phyloP scores from a whole-genome alignment of 2,113 vertebrate species.

The Puntigrus tetrazona region DNA sequence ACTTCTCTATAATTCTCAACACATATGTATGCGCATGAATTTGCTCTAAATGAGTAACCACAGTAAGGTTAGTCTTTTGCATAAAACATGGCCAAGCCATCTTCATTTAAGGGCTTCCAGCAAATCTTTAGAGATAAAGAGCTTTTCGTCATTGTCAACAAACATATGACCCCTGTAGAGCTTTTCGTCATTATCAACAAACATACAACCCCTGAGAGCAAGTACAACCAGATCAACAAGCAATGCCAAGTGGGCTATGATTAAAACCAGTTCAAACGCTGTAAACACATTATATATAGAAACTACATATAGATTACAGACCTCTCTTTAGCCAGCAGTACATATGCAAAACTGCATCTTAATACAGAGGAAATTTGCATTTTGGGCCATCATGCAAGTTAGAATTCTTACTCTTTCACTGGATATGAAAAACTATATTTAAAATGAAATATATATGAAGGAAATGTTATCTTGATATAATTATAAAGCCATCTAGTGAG shows the following conservation, averaged over 20 bases:
- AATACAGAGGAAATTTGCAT: neutral
- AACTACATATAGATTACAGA: neutral
- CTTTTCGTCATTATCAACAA: neutral
- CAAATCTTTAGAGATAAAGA: neutral
- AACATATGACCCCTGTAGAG: neutral
- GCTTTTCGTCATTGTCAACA: neutral
- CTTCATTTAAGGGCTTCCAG: neutral
- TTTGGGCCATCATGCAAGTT: neutral
- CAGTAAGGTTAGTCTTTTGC: neutral
- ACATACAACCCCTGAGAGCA: neutral
- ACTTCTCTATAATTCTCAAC: neutral
- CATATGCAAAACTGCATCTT: neutral
- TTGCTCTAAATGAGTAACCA: neutral
- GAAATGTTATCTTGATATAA: too few relatives aligned
- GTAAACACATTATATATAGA: neutral
- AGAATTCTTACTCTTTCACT: too few relatives aligned
- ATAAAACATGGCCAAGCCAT: neutral
- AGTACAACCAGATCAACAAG: neutral
- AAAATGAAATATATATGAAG: too few relatives aligned
- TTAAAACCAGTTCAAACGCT: neutral
- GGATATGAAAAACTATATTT: too few relatives aligned
- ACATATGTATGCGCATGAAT: neutral
- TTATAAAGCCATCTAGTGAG: too few relatives aligned
- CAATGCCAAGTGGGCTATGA: neutral
- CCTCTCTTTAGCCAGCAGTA: neutral